Percentiles rank a stretch among this genome's conserved stretches.
Evolutionary conservation across 2,113 vertebrate species (phyloP).

Genomic region (Charina bottae): DNA sequence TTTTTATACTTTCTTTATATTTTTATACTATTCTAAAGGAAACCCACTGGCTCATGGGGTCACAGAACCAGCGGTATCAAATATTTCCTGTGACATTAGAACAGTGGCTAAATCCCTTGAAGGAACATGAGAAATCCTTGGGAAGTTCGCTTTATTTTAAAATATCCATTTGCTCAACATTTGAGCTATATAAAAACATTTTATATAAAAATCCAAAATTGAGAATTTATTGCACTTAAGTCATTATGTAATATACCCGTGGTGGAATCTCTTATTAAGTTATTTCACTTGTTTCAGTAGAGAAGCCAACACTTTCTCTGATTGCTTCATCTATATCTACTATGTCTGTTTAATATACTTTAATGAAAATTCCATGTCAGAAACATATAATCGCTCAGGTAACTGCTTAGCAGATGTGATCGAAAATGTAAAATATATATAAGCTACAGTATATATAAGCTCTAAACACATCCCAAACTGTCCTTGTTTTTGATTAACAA

Average conservation of each 20-base stretch:
- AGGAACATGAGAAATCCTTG: not conserved
- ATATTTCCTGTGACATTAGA: not conserved
- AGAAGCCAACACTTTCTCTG: too few relatives aligned
- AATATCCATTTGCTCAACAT: not conserved
- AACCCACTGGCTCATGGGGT: not conserved
- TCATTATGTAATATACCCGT: not conserved
- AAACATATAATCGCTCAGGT: too few relatives aligned
- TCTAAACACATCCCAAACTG: too few relatives aligned
- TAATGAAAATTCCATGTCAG: too few relatives aligned
- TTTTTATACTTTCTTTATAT: not conserved
- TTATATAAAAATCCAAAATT: not conserved
- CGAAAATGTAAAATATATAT: too few relatives aligned
- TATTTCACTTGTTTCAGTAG: too few relatives aligned
- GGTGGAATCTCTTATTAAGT: too few relatives aligned
- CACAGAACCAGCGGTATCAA: not conserved
- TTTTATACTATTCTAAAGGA: not conserved
- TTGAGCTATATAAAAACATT: not conserved
- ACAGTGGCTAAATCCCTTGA: not conserved
- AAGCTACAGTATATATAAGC: too few relatives aligned
- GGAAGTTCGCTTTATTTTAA: not conserved
- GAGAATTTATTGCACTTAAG: not conserved
- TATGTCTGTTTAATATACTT: too few relatives aligned
- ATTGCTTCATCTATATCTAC: too few relatives aligned
- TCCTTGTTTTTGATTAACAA: too few relatives aligned
- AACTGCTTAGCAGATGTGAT: too few relatives aligned